Percentiles rank a stretch among this genome's conserved stretches.
Conservation (phyloP, 2,797 vertebrate genomes). For the Psittacula derbiana region DNA sequence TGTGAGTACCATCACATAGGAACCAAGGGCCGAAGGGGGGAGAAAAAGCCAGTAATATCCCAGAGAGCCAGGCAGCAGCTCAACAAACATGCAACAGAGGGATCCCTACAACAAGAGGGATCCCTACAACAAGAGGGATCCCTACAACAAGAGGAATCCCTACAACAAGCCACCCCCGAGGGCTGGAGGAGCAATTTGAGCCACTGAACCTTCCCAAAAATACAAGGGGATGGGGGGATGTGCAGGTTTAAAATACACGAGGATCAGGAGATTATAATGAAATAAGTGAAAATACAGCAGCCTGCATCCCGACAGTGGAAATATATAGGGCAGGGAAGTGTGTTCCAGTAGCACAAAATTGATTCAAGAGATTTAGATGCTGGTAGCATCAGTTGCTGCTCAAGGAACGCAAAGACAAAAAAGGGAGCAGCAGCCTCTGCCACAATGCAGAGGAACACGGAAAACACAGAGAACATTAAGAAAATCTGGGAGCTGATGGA, state of each 20-base stretch:
- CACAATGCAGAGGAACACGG: conserved; percentile 44
- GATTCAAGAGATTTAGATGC: conserved; percentile 6
- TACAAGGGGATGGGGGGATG: fast-evolving
- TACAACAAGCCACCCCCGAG: background rate
- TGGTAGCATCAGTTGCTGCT: conserved; percentile 3
- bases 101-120: background rate
- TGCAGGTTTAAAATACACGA: background rate
- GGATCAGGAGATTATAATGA: background rate
- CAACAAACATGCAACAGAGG: background rate
- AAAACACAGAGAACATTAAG: background rate
- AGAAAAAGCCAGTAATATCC: background rate
- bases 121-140: background rate
- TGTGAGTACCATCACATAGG: fast-evolving
- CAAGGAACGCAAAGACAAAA: conserved; percentile 25
- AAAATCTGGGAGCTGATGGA: conserved; percentile 1
- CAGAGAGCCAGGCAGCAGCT: background rate
- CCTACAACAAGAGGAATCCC: background rate
- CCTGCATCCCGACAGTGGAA: background rate
- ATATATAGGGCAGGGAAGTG: background rate
- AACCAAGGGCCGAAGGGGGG: background rate
- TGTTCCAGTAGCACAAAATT: background rate
- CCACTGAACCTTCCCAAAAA: background rate
- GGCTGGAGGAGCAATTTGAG: background rate
- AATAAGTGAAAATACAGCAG: background rate
- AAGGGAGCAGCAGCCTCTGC: conserved; percentile 17